Conservation (phyloP, 37 sponge, comb jelly and placozoan genomes). For the Hormiphora californensis region DNA sequence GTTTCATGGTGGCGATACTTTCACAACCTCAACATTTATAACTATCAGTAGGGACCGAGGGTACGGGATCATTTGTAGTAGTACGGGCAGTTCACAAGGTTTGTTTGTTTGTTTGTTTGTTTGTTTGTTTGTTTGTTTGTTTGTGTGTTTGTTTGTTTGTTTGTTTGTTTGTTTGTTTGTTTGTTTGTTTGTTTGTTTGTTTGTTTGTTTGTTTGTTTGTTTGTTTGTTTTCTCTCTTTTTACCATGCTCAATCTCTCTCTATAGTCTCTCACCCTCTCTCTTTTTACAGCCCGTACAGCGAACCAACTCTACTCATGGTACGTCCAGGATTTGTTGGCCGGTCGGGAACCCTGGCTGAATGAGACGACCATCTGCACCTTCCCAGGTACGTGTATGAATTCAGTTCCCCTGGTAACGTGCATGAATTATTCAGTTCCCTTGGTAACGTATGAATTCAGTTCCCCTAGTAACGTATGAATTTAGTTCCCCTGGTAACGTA, state of each 20-base stretch:
- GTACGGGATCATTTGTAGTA: neutral
- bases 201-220: no score
- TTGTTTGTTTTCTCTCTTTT: no score
- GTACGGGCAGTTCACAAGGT: neutral
- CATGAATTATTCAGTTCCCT: no score
- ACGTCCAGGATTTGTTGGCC: neutral
- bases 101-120: no score
- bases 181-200: no score
- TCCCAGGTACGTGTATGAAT: conserved; percentile 5
- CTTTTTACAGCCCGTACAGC: neutral
- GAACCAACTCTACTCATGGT: conserved; percentile 27
- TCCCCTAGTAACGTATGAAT: no score
- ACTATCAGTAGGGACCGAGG: conserved; percentile 4
- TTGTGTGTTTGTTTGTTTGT: no score
- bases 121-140: no score
- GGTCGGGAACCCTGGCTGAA: neutral
- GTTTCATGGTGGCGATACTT: conserved; percentile 45
- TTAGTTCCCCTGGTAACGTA: no score
- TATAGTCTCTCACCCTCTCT: neutral
- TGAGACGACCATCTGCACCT: neutral
- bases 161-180: no score
- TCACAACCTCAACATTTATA: conserved; percentile 31
- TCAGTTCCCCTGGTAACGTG: no score
- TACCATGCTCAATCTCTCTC: neutral
- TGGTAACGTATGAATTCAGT: no score